Evolutionary conservation across 35 echinoderm and acorn worm genomes (phyloP), one percentile per base, ranked within the genome.

Genomic region (Ophiothrix spiculata): DNA sequence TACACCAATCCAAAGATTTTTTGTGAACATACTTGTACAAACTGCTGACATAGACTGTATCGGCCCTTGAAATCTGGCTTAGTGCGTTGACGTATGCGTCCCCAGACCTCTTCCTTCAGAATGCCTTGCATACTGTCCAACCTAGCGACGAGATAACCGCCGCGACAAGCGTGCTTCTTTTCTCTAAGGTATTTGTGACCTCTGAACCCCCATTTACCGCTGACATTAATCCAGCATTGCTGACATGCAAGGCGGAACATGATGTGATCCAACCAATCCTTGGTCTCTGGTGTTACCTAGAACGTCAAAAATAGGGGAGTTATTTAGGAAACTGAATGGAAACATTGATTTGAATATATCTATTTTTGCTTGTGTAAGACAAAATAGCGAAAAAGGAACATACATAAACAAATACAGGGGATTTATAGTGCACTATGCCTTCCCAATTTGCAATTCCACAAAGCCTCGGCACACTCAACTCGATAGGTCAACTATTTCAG

Each of bases 231-330:
- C 38, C 77, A 98, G 76, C 95, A 98, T 17, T 60, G 39, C 38
- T 79, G 34, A 80, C 91, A 94, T 25, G 88, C 92, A 31, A 98
- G 83, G 40, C 56, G 81, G 78, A 89, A 87, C 4, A 84, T 56
- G 75, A 75, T 76, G 33, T 15, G 56, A n/a, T 46, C 32, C 41
- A 91, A 41, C 92, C 92, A 94, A 40, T 80, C 32, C 37, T 64
- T 77, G 17, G 84, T 82, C 3, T 79, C 79, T 15, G 56, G 40
- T 19, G 90, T 87, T 12, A 91, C 56, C 29, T 41, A 77, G 28
- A 37, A n/a, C n/a, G n/a, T n/a, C 46, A 88, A 80, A 76, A 21
- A 39, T 1, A n/a, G n/a, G n/a, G 31, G 34, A 1, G 38, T 41
- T 0, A 40, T 36, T 74, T 23, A 31, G 0, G 21, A n/a, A n/a